A percentile compares a stretch with the other conserved stretches of the same genome.
Evolutionary conservation across 2,888 invertebrate genomes (phyloP).

Genomic region (Hylaea fasciaria): DNA sequence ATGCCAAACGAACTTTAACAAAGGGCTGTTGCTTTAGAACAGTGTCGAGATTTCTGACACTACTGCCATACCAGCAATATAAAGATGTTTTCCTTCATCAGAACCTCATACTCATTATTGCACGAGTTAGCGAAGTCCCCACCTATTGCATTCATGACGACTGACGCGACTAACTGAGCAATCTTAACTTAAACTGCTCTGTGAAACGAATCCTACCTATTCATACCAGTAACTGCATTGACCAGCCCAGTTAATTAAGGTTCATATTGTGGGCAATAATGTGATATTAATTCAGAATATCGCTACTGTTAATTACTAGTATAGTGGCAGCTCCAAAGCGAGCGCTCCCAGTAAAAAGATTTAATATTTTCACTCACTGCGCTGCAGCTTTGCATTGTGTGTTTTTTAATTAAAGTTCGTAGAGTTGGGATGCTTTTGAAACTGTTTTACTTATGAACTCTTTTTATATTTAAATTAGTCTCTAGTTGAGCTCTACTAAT

Average conservation of each 20-base stretch:
- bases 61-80: too few relatives aligned
- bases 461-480: not conserved
- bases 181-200: too few relatives aligned
- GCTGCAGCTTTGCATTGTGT: conserved; percentile 50
- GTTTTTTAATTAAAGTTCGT: conserved; percentile 59
- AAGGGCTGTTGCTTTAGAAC: too few relatives aligned
- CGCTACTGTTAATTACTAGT: conserved; percentile 11
- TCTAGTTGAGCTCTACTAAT: not conserved
- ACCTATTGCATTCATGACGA: too few relatives aligned
- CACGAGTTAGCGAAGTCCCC: too few relatives aligned
- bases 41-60: too few relatives aligned
- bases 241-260: conserved; percentile 1
- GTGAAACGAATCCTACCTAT: too few relatives aligned
- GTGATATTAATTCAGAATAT: conserved; percentile 11
- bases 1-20: too few relatives aligned
- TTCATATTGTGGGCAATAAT: conserved; percentile 6
- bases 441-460: not conserved
- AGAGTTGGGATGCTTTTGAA: conserved; percentile 42
- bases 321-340: conserved; percentile 9
- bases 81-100: too few relatives aligned
- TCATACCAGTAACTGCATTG: not conserved
- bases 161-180: too few relatives aligned
- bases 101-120: too few relatives aligned
- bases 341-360: conserved; percentile 40
- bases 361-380: conserved; percentile 48